Evolutionary conservation across 2,797 vertebrate genomes (phyloP).

Genomic region (Ceryle rudis): DNA sequence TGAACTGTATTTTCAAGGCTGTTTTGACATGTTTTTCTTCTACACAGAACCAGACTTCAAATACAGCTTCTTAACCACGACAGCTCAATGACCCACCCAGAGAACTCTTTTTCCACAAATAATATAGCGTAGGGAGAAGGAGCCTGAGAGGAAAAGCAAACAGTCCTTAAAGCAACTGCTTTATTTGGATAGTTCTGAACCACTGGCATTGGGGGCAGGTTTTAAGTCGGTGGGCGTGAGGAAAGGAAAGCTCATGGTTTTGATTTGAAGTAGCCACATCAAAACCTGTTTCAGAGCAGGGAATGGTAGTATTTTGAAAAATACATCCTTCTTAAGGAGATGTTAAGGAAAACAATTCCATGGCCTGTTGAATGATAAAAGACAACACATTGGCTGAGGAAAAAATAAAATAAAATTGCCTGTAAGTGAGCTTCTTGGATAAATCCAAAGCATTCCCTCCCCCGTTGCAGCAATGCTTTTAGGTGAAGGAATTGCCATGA

Average conservation of each 20-base stretch:
- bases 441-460: background rate
- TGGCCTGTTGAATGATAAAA: constrained; percentile 57
- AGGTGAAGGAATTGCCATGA: background rate
- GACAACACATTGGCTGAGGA: background rate
- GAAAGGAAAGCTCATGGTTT: constrained; percentile 70
- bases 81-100: constrained; percentile 65
- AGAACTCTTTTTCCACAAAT: constrained; percentile 70
- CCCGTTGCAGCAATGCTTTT: background rate
- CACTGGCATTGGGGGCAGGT: constrained; percentile 52
- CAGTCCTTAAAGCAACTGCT: constrained; percentile 71
- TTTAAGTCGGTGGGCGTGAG: constrained; percentile 47
- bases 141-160: constrained; percentile 69
- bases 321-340: constrained; percentile 64
- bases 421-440: background rate
- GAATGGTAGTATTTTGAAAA: constrained; percentile 67
- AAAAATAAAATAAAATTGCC: background rate
- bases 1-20: constrained; percentile 37
- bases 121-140: constrained; percentile 59
- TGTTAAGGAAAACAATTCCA: constrained; percentile 59
- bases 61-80: constrained; percentile 62
- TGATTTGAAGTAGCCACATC: constrained; percentile 77
- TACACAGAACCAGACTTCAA: constrained; percentile 59
- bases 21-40: constrained; percentile 67
- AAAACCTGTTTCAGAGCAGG: constrained; percentile 64
- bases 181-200: constrained; percentile 78